Evolutionary conservation across 2,113 vertebrate genomes (phyloP).

Genomic region (Bubalus kerabau): DNA sequence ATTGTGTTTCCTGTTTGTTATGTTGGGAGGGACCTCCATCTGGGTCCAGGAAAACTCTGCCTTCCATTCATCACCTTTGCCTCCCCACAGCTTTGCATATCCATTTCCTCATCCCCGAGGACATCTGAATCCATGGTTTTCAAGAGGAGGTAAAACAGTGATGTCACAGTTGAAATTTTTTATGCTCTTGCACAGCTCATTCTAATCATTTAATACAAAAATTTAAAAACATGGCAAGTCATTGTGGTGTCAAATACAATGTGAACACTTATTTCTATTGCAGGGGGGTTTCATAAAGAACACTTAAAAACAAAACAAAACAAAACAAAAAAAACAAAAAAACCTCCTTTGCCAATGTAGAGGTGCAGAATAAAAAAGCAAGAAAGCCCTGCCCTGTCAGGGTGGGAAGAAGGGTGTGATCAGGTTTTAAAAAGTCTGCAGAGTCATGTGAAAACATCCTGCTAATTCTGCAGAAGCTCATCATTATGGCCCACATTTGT

Average conservation of each 20-base stretch:
- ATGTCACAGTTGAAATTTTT: conserved; percentile 71
- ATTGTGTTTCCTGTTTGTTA: conserved; percentile 71
- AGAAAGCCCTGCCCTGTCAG: neutral
- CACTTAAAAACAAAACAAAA: neutral
- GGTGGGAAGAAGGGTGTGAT: neutral
- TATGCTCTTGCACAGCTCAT: conserved; percentile 45
- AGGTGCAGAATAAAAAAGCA: neutral
- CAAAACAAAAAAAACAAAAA: neutral
- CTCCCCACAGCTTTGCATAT: conserved; percentile 54
- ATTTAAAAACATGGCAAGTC: conserved; percentile 66
- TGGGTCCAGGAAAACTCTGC: neutral
- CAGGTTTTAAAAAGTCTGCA: neutral
- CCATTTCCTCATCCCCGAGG: neutral
- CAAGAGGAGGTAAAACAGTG: conserved; percentile 44
- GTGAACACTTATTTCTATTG: conserved; percentile 49
- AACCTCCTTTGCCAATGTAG: neutral
- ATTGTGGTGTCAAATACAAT: conserved; percentile 70
- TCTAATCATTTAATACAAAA: conserved; percentile 66
- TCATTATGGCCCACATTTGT: neutral
- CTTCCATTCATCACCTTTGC: neutral
- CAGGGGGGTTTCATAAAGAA: neutral
- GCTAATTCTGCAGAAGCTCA: neutral
- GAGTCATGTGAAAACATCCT: neutral
- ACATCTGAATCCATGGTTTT: conserved; percentile 59
- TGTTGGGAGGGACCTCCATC: neutral